Evolutionary conservation across 2,113 vertebrate genomes (phyloP).

Genomic region (Tapirus terrestris): DNA sequence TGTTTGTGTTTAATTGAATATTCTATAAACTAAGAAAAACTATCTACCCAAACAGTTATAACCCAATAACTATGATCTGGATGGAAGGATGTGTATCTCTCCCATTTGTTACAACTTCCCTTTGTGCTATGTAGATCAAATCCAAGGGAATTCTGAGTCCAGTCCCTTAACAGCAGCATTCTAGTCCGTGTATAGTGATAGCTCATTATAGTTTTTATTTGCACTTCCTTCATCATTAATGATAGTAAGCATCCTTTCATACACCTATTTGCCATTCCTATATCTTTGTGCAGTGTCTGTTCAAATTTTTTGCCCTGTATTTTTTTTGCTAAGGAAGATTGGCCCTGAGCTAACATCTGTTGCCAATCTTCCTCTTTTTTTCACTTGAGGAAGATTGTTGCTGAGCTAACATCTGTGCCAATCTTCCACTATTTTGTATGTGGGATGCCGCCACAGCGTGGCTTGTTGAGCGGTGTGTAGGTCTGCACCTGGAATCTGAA

Average conservation of each 20-base stretch:
- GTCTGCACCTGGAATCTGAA: too few species aligned
- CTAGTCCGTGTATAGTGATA: background rate
- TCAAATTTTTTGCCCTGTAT: background rate
- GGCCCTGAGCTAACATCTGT: too few species aligned
- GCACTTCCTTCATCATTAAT: background rate
- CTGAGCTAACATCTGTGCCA: too few species aligned
- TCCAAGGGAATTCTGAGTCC: background rate
- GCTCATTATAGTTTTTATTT: conserved; percentile 11
- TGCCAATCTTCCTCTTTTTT: too few species aligned
- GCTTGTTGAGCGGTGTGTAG: too few species aligned
- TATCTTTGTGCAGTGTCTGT: background rate
- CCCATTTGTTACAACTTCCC: background rate
- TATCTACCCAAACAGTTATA: background rate
- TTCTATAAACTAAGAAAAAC: background rate
- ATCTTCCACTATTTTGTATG: too few species aligned
- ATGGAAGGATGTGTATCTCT: background rate
- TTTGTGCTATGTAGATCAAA: background rate
- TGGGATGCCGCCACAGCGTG: too few species aligned
- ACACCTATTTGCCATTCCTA: background rate
- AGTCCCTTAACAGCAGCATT: background rate
- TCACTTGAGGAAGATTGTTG: too few species aligned
- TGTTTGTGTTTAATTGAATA: background rate
- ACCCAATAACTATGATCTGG: background rate
- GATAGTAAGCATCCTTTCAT: background rate
- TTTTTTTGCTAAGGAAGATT: too few species aligned